phyloP scores from a whole-genome alignment of 2,888 invertebrate species.

The Torymus aiolomorphi region DNA sequence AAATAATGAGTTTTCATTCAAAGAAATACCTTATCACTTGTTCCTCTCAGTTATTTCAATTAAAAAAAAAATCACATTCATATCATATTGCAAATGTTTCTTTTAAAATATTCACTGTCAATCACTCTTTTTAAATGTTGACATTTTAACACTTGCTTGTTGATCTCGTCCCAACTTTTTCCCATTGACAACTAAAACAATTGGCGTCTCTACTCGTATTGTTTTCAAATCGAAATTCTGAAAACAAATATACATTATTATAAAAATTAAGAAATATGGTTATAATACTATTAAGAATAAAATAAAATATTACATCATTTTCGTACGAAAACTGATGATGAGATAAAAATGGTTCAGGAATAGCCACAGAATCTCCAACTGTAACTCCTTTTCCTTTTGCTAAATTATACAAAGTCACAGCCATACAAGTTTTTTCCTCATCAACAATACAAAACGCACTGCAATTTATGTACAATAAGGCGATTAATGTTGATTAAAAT shows the following conservation, averaged over 20 bases:
- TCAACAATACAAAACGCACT: slow-evolving; percentile 91
- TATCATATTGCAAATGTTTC: background rate
- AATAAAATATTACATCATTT: slow-evolving; percentile 76
- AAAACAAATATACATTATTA: slow-evolving; percentile 61
- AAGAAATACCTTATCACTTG: slow-evolving; percentile 24
- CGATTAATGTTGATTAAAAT: background rate
- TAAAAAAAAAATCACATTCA: slow-evolving; percentile 11
- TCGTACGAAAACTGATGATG: slow-evolving; percentile 79
- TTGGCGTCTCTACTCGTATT: slow-evolving; percentile 87
- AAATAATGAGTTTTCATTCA: slow-evolving; percentile 41
- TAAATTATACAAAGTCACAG: slow-evolving; percentile 90
- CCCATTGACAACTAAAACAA: slow-evolving; percentile 86
- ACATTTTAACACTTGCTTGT: slow-evolving; percentile 81
- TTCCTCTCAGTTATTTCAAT: slow-evolving; percentile 1
- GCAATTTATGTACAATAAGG: slow-evolving; percentile 54
- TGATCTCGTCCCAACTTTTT: slow-evolving; percentile 82
- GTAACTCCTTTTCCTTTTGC: slow-evolving; percentile 88
- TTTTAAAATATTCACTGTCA: slow-evolving; percentile 62
- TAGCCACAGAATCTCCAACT: slow-evolving; percentile 89
- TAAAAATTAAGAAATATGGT: slow-evolving; percentile 27
- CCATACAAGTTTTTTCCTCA: slow-evolving; percentile 82
- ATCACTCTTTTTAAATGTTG: slow-evolving; percentile 81
- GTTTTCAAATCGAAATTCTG: slow-evolving; percentile 85
- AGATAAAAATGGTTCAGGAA: slow-evolving; percentile 85
- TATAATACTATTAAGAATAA: background rate